phyloP scores from a whole-genome alignment of 2,113 vertebrate genomes.

The Amia ocellicauda region DNA sequence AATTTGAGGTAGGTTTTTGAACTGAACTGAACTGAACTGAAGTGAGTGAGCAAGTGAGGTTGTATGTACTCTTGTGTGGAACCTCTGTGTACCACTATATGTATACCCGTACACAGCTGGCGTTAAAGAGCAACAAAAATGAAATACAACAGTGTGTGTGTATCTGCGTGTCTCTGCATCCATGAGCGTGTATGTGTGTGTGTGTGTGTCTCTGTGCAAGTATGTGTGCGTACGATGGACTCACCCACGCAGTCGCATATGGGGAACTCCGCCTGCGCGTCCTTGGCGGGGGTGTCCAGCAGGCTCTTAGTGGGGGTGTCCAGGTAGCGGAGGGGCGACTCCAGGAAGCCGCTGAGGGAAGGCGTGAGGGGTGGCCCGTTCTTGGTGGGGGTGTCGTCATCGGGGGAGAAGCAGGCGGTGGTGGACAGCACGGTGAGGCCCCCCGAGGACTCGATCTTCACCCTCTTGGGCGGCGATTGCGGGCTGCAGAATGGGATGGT shows the following conservation, averaged over 20 bases:
- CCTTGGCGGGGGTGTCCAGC: conserved; percentile 87
- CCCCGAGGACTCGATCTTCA: conserved; percentile 90
- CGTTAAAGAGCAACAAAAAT: no score
- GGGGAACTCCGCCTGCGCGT: conserved; percentile 84
- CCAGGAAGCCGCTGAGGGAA: conserved; percentile 87
- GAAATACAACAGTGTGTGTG: no score
- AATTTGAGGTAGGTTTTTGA: no score
- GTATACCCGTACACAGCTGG: no score
- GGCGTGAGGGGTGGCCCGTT: conserved; percentile 77
- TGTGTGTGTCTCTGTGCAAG: no score
- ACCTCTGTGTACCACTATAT: no score
- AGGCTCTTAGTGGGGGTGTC: conserved; percentile 91
- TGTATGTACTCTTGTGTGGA: no score
- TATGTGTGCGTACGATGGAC: no score
- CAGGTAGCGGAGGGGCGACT: conserved; percentile 91
- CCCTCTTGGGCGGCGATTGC: conserved; percentile 72
- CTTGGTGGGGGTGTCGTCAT: conserved; percentile 83
- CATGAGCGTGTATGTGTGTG: no score
- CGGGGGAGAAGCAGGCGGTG: conserved; percentile 75
- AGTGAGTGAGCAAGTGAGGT: no score
- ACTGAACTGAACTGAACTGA: no score
- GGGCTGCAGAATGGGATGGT: conserved; percentile 46
- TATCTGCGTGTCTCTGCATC: no score
- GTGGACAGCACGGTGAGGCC: conserved; percentile 92
- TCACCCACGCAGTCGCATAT: conserved; percentile 91